phyloP scores from a whole-genome alignment of 1,140 invertebrate genomes.

The Panulirus ornatus region DNA sequence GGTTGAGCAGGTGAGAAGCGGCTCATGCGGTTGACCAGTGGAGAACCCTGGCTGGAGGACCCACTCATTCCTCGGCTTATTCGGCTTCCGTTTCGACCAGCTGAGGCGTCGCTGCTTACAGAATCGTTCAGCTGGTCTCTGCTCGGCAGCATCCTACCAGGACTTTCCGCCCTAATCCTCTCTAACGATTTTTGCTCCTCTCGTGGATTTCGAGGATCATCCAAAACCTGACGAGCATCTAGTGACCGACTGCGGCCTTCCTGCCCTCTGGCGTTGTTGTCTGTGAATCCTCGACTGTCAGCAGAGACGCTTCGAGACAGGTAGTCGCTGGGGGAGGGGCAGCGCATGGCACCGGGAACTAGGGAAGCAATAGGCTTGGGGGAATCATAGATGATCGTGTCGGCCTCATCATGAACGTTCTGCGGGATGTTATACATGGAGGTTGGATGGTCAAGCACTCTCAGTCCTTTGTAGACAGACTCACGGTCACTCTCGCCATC shows the following conservation, averaged over 20 bases:
- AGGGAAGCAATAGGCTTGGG: constrained; percentile 55
- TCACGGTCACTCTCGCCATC: constrained; percentile 68
- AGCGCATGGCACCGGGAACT: constrained; percentile 50
- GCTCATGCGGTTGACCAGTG: constrained; percentile 34
- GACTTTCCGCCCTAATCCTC: background rate
- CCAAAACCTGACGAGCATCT: constrained; percentile 46
- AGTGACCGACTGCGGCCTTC: constrained; percentile 55
- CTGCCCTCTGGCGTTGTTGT: background rate
- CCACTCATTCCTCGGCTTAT: constrained; percentile 56
- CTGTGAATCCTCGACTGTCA: background rate
- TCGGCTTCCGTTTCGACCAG: constrained; percentile 53
- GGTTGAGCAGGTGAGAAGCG: constrained; percentile 48
- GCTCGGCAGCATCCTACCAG: background rate
- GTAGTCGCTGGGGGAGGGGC: constrained; percentile 43
- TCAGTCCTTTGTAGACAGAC: constrained; percentile 66
- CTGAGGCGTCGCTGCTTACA: constrained; percentile 49
- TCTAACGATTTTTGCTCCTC: background rate
- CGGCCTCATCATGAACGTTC: constrained; percentile 50
- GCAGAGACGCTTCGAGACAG: constrained; percentile 42
- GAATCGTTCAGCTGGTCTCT: constrained; percentile 63
- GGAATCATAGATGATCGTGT: constrained; percentile 54
- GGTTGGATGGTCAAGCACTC: constrained; percentile 74
- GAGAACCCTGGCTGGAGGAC: constrained; percentile 44
- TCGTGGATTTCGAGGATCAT: background rate
- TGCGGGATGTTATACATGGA: constrained; percentile 75